These are phyloP conservation scores for Alectoris magna DNA, from an alignment of 2,797 vertebrate genomes.

Conservation along the genomic window DNA sequence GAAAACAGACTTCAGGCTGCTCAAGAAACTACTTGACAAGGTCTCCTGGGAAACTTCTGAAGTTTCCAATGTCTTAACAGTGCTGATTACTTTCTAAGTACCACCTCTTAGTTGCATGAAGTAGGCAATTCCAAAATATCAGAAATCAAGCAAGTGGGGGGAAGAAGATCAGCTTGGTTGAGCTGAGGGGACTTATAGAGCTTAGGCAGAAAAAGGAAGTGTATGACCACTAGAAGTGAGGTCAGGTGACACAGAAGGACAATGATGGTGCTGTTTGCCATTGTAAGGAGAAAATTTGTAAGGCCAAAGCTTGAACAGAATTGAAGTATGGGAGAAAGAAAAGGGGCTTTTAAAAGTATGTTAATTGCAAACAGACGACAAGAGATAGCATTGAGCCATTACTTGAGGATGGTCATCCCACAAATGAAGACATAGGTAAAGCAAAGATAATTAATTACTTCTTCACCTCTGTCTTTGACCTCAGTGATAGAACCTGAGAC, in stretches of 20 bases:
- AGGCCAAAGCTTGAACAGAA: background rate
- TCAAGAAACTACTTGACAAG: background rate
- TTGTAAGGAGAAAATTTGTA: background rate
- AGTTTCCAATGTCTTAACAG: background rate
- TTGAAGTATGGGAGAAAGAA: background rate
- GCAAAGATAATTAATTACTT: background rate
- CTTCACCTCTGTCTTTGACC: background rate
- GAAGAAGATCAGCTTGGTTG: background rate
- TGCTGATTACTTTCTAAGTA: background rate
- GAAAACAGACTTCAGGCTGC: background rate
- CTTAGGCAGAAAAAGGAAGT: background rate
- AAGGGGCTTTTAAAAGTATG: background rate
- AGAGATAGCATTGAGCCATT: background rate
- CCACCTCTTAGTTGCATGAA: background rate
- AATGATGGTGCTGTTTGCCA: background rate
- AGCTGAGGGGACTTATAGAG: background rate
- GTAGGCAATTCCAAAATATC: background rate
- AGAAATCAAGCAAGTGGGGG: background rate
- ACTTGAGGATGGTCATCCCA: background rate
- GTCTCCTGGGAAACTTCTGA: background rate
- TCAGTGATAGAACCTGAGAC: background rate
- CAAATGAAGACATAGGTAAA: background rate
- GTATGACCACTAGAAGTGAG: background rate
- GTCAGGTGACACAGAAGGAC: background rate
- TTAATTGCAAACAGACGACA: background rate